Base-by-base conservation (phyloP, 23 tunicate genomes). In the Botrylloides violaceus region DNA sequence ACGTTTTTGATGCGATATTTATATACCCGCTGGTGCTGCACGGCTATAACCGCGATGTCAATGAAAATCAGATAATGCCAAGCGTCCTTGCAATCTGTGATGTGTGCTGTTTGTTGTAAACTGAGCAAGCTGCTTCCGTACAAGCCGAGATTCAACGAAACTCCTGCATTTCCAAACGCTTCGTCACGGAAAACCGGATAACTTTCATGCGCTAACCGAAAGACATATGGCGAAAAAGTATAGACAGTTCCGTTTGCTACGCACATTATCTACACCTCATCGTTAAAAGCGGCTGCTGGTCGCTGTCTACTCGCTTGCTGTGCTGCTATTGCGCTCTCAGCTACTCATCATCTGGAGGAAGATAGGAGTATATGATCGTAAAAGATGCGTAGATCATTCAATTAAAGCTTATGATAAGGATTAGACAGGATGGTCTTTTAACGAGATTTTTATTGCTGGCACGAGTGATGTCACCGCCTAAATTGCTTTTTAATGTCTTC, bases 401-500 rank as follows among this genome's bases (percentile, higher is more conserved):
- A 43, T 43, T 43, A 43, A 7, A 43, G 53, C 53, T 43, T 43
- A 43, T n/a, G n/a, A n/a, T n/a, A n/a, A n/a, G n/a, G n/a, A n/a
- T n/a, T n/a, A n/a, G n/a, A 43, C 53, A 43, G 53, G 53, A 15
- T 43, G 53, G 53, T 15, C 12, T 43, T 43, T 43, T 43, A 43
- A 43, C 15, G 53, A 43, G 53, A 43, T 43, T 43, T 43, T 43
- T 43, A 43, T 43, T 43, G 15, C 53, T 43, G 53, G 9, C 53
- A 43, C 15, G 53, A 43, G 53, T 43, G 53, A 15, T 43, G 53
- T 43, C 53, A 43, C 53, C 53, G 53, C 12, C 53, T 43, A 43
- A 43, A 43, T 43, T 43, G 53, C 53, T 43, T 43, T 43, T 43
- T 43, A 43, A 43, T 43, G 53, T 43, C 53, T 43, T 43, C 53